Evolutionary conservation across 2,797 vertebrate species (phyloP).

Genomic region (Gadopsis bispinosus): DNA sequence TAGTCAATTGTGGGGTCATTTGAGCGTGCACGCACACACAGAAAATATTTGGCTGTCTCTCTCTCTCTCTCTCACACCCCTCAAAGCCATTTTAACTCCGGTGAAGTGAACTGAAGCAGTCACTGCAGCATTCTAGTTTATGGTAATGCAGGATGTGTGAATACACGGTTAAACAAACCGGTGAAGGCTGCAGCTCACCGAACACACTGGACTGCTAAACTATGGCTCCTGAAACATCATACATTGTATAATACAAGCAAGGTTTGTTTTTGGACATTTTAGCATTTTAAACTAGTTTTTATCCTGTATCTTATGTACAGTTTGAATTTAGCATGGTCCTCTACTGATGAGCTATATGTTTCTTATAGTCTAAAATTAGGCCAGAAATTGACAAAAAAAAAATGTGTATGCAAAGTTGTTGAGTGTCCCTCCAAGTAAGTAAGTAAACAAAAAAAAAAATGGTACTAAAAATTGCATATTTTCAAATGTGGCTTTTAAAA

Average conservation of each 20-base stretch:
- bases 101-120: conserved; percentile 40
- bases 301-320: not conserved
- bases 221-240: not conserved
- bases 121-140: conserved; percentile 20
- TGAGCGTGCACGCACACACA: not conserved
- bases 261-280: no score
- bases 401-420: no score
- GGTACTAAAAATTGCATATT: no score
- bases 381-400: not conserved
- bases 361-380: not conserved
- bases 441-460: no score
- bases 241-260: not conserved
- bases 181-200: conserved; percentile 20
- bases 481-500: no score
- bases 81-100: conserved; percentile 19
- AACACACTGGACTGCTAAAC: not conserved
- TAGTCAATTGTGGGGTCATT: conserved; percentile 15
- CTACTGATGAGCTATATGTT: not conserved
- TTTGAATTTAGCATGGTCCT: not conserved
- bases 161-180: conserved; percentile 54
- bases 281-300: not conserved
- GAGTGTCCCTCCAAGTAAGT: no score
- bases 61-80: not conserved
- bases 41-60: not conserved
- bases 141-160: conserved; percentile 29